Evolutionary conservation across 2,888 invertebrate species (phyloP).

Genomic region (Lepidochitona cinerea): DNA sequence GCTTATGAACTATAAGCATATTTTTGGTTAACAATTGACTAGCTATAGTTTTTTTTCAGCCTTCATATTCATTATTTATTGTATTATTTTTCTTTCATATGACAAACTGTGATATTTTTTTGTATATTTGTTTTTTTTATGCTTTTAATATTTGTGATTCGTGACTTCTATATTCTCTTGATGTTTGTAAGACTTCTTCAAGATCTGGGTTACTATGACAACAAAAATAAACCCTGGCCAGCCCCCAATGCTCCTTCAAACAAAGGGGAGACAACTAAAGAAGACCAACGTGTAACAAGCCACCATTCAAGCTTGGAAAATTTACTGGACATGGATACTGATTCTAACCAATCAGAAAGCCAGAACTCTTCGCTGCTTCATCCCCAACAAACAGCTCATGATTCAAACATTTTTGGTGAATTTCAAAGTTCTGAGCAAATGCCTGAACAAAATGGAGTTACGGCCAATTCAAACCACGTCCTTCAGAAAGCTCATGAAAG

Average conservation of each 20-base stretch:
- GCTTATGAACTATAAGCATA: too few species aligned
- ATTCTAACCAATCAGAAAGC: not conserved
- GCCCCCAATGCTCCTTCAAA: not conserved
- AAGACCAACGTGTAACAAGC: not conserved
- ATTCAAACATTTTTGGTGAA: not conserved
- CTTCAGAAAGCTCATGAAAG: too few species aligned
- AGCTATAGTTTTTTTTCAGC: too few species aligned
- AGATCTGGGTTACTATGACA: constrained; percentile 1
- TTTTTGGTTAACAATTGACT: too few species aligned
- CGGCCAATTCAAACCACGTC: too few species aligned
- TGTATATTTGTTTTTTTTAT: too few species aligned
- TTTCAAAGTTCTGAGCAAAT: not conserved
- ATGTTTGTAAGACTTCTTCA: not conserved
- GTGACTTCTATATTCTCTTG: not conserved
- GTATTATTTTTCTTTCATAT: too few species aligned
- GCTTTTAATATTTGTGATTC: not conserved
- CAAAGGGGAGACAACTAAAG: not conserved
- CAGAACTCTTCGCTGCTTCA: not conserved
- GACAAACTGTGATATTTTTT: too few species aligned
- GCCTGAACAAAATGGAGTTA: too few species aligned
- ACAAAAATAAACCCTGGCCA: not conserved
- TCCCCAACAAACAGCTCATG: not conserved
- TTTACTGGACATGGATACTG: not conserved
- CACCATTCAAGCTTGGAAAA: not conserved
- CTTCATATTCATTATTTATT: too few species aligned